Percentiles rank a stretch among this genome's conserved stretches.
These are phyloP conservation scores for Ciona savignyi DNA, from an alignment of 23 tunicate genomes.

Conservation along the genomic window DNA sequence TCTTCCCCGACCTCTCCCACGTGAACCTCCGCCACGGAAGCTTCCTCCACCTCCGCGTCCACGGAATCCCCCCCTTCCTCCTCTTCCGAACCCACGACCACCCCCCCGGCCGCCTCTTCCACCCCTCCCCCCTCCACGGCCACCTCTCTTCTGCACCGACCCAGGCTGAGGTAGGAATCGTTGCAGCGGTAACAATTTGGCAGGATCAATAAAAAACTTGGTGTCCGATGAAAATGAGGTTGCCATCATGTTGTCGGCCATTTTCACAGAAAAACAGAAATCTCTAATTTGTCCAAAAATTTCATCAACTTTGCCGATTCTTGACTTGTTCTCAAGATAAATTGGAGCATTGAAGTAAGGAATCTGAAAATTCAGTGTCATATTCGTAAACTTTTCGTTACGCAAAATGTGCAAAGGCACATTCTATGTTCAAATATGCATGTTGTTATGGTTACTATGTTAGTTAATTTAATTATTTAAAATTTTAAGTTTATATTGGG, in stretches of 20 bases:
- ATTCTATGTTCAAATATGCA: too few relatives aligned
- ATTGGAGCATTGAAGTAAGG: conserved; percentile 95
- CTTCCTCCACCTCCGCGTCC: conserved; percentile 39
- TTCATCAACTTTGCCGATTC: conserved; percentile 97
- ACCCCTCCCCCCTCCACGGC: conserved; percentile 39
- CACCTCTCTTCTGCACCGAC: conserved; percentile 31
- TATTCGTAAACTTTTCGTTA: not conserved
- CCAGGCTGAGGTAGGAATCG: conserved; percentile 66
- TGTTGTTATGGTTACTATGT: too few relatives aligned
- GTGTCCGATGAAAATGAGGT: conserved; percentile 67
- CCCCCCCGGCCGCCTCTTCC: conserved; percentile 65
- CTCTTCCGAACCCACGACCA: conserved; percentile 13
- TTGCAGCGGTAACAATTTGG: conserved; percentile 60
- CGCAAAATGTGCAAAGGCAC: too few relatives aligned
- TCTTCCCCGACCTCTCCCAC: conserved; percentile 28
- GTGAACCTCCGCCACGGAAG: conserved; percentile 29
- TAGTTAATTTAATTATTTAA: too few relatives aligned
- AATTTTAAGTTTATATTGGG: too few relatives aligned
- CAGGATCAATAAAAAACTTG: conserved; percentile 81
- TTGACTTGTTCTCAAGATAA: conserved; percentile 89
- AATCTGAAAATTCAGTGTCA: conserved; percentile 18
- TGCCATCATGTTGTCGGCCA: conserved; percentile 93
- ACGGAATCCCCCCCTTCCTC: conserved; percentile 39
- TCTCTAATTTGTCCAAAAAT: conserved; percentile 92
- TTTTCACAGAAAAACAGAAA: conserved; percentile 79